These are phyloP conservation scores for Sebastes itinus DNA, from an alignment of 2,797 vertebrate species.

Conservation along the genomic window DNA sequence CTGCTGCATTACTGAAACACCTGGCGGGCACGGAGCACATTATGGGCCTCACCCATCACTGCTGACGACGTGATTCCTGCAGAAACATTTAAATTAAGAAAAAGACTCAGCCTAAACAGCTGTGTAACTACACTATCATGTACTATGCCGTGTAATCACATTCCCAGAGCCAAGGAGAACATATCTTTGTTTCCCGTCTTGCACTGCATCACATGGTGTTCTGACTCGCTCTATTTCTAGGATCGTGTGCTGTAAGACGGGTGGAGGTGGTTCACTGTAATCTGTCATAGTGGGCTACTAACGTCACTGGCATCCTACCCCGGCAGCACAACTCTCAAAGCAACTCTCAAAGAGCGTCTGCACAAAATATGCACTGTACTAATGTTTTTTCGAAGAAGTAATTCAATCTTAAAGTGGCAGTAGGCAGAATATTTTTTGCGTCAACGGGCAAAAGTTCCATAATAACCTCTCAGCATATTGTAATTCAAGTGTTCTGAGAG, in stretches of 20 bases:
- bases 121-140: neutral
- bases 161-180: neutral
- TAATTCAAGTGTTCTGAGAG: too few relatives aligned
- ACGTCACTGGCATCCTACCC: conserved; percentile 18
- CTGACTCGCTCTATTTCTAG: conserved; percentile 38
- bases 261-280: conserved; percentile 18
- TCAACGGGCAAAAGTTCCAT: too few relatives aligned
- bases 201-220: neutral
- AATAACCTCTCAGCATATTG: too few relatives aligned
- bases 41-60: conserved; percentile 9
- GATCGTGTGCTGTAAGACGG: neutral
- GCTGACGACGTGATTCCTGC: conserved; percentile 4
- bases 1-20: conserved; percentile 30
- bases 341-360: neutral
- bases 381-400: neutral
- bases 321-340: neutral
- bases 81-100: neutral
- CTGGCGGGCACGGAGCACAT: neutral
- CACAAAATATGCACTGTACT: neutral
- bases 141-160: neutral
- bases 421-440: too few relatives aligned
- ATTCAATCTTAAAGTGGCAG: neutral
- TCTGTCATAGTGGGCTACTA: conserved; percentile 43
- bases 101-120: neutral
- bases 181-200: neutral